These are phyloP conservation scores for Hydrotaea cyrtoneurina DNA, from an alignment of 2,888 invertebrate species.

Conservation along the genomic window DNA sequence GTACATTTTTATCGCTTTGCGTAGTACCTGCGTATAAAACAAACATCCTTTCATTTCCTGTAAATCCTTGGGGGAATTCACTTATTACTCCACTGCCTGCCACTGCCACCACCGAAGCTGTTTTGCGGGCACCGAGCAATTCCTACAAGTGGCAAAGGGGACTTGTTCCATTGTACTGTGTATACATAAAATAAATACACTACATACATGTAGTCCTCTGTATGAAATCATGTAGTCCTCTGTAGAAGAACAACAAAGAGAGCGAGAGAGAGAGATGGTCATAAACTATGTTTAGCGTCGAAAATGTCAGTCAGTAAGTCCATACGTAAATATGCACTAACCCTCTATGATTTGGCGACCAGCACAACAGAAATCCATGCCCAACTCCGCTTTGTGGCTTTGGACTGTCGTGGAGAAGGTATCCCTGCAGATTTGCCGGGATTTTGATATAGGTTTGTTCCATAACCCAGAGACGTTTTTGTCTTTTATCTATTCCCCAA, in stretches of 20 bases:
- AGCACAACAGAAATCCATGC: not conserved
- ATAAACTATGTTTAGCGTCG: conserved; percentile 55
- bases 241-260: not conserved
- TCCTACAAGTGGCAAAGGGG: conserved; percentile 63
- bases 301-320: conserved; percentile 67
- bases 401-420: not conserved
- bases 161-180: conserved; percentile 47
- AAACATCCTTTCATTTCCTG: conserved; percentile 48
- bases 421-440: not conserved
- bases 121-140: conserved; percentile 24
- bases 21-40: conserved; percentile 43
- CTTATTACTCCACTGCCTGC: not conserved
- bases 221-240: not conserved
- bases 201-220: not conserved
- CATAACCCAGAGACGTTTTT: no score
- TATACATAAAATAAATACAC: conserved; percentile 1
- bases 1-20: conserved; percentile 6
- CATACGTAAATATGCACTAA: conserved; percentile 43
- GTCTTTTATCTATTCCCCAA: no score
- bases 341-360: conserved; percentile 17
- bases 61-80: conserved; percentile 57
- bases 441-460: not conserved
- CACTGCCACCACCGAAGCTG: conserved; percentile 13
- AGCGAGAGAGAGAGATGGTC: conserved; percentile 7
- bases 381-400: not conserved